Evolutionary conservation across 1,140 invertebrate genomes (phyloP), one percentile per base, ranked within the genome.

Genomic region (Megathymus violae): DNA sequence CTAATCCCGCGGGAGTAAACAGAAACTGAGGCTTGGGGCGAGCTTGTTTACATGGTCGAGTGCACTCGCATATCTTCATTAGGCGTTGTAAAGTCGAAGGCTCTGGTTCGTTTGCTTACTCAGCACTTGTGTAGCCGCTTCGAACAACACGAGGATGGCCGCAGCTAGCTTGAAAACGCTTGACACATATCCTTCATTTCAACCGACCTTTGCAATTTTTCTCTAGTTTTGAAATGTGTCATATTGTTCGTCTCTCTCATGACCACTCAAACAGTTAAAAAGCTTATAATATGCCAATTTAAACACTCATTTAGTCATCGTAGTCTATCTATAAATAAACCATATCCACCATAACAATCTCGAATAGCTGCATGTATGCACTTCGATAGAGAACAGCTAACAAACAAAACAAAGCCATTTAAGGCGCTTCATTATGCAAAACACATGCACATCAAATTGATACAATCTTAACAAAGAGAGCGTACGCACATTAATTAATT

Each of bases 61-160:
- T 81, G 74, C 78, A 77, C 86, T 91, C 76, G 82, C 85, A 84
- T 79, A 85, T 86, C 85, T 88, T 91, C 85, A 89, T 91, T 89
- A 89, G 67, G 69, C 65, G 52, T 54, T 67, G 71, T 74, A 68
- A 64, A 40, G 56, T 60, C 68, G 56, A 69, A 69, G 47, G 50
- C 31, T 46, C 17, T 10, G 14, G 67, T 69, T 51, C 58, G 58
- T 59, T 71, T 80, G 82, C 84, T 88, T 88, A 66, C 78, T 80
- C 76, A 82, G 74, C 80, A 85, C 83, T 88, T 67, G 48, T 79
- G 69, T 64, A 71, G 76, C 67, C 60, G 63, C 56, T 67, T 56
- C 67, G 40, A 63, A 63, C 68, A 66, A 68, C 71, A 56, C 46
- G n/a, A 51, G 50, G 40, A 47, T 40, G 59, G 51, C 64, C 67